Base-by-base conservation (phyloP, 2,888 invertebrate species). In the Pantelozetes paolii region DNA sequence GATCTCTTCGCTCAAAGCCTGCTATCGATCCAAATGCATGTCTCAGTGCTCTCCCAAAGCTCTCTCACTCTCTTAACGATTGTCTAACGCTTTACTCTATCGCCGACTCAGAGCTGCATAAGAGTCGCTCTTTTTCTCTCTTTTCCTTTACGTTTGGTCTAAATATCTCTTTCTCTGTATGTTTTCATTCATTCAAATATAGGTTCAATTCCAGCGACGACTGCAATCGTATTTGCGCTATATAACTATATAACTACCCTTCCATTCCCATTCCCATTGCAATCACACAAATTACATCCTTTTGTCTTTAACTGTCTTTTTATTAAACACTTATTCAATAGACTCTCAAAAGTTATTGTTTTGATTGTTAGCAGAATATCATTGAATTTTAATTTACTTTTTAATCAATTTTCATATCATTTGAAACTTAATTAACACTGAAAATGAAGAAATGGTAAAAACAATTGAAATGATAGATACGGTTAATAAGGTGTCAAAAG, bases 171-270 rank as follows among this genome's bases (percentile, higher is more conserved):
- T 23, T 67, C 67, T 67, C n/a, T 42, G n/a, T 67, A 36, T 23
- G 67, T 67, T 13, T 67, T 40, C 42, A 67, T 67, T 67, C 32
- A 67, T 67, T 36, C 20, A 30, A 26, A 20, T 72, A 72, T 72
- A 72, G 72, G 72, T 72, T 72, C 72, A 72, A 15, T 72, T 72
- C 23, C 23, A n/a, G 42, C 32, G 26, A 71, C 59, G 40, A 59
- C 59, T 72, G 72, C 59, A 72, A 72, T 72, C 72, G 72, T 72
- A 59, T 45, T 72, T 57, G 72, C 72, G 72, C 72, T 72, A 72
- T 72, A 72, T 71, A 71, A 57, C 36, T n/a, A 40, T 28, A 70
- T 20, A 50, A 45, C 54, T 54, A 54, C n/a, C 50, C 54, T 40
- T 71, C 28, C 57, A 54, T 54, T 26, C 5, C 50, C 6, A 6